Base-by-base conservation (phyloP, 1,140 invertebrate species). In the Drosophila tsacasi region DNA sequence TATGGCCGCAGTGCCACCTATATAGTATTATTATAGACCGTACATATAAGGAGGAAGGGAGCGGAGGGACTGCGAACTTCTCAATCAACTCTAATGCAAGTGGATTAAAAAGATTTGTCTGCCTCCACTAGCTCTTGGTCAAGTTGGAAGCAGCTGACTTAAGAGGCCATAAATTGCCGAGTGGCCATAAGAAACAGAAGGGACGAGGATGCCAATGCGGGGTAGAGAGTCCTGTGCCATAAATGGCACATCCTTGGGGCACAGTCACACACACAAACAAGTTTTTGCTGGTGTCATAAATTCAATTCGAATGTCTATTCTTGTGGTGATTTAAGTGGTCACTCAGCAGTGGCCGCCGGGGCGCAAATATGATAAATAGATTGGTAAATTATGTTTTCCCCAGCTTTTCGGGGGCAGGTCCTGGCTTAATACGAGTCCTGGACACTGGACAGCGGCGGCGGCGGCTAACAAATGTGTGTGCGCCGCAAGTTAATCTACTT, bases 281-380 rank as follows among this genome's bases (percentile, higher is more conserved):
- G 59, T 78, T 84, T 68, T 72, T 66, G 50, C 64, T 76, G 79
- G 85, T 90, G 85, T 91, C 85, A 90, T 90, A 90, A 90, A 90
- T 90, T 90, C 79, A 90, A 90, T 90, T 90, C 86, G 85, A 90
- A 91, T 90, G 82, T 69, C 82, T 77, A 82, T 91, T 90, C 83
- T 80, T 86, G 85, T 90, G 85, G 86, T 90, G 82, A 90, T 85
- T 90, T 89, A 89, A 89, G 85, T 89, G 85, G 85, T 90, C 86
- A 90, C 75, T 85, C 81, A 90, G 75, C 59, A 55, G 60, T 39
- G 40, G 44, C 59, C 65, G 44, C 52, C 52, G 65, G 75, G 81
- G 81, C 68, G 86, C 68, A 91, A 90, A 90, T 90, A 90, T 90
- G 85, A 90, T 90, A 90, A 90, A 90, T 90, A 90, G 85, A 90